Evolutionary conservation across 2,113 vertebrate genomes (phyloP).

Genomic region (Ageneiosus marmoratus): DNA sequence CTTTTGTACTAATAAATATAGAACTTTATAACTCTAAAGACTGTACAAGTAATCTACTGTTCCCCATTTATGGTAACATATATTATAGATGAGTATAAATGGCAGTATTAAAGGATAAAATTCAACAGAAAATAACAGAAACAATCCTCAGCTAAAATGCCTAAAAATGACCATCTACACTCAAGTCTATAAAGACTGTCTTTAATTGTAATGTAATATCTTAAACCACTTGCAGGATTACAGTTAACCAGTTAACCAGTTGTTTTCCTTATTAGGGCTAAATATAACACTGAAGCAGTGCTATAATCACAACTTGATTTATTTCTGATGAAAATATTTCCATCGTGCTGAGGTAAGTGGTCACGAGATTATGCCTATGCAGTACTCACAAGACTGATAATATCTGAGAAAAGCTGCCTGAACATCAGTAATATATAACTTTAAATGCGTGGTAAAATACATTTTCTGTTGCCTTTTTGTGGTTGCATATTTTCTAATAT

Average conservation of each 20-base stretch:
- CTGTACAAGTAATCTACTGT: slow-evolving; percentile 42
- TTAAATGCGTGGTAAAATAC: background rate
- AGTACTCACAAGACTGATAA: background rate
- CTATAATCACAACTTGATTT: background rate
- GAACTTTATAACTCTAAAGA: slow-evolving; percentile 5
- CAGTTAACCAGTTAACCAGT: background rate
- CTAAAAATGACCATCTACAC: background rate
- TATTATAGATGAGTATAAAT: slow-evolving; percentile 29
- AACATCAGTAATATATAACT: background rate
- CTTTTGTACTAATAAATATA: slow-evolving; percentile 21
- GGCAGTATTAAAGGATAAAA: slow-evolving; percentile 6
- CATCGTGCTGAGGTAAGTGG: background rate
- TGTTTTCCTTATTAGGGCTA: slow-evolving; percentile 22
- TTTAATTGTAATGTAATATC: background rate
- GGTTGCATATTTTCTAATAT: slow-evolving; percentile 11
- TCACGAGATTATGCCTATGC: background rate
- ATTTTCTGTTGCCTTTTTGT: background rate
- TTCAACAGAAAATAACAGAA: background rate
- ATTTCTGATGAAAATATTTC: background rate
- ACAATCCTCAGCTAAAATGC: slow-evolving; percentile 1
- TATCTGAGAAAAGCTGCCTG: slow-evolving; percentile 4
- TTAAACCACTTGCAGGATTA: background rate
- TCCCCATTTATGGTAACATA: slow-evolving; percentile 14
- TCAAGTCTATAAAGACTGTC: background rate
- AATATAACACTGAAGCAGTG: slow-evolving; percentile 19